Conservation (phyloP, 2,797 vertebrate species). For the Pangasius djambal region DNA sequence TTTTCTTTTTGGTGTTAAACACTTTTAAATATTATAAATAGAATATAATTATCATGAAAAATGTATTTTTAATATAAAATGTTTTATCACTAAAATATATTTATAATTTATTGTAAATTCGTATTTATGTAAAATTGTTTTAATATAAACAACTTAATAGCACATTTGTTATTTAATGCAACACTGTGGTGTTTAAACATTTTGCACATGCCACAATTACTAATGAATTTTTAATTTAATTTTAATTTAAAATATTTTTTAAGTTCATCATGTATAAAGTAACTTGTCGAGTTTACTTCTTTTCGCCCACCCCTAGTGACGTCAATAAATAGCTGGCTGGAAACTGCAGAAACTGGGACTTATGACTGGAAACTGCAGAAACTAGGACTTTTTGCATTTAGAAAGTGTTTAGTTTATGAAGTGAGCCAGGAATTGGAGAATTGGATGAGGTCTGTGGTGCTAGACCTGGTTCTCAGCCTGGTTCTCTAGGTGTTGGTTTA, state of each 20-base stretch:
- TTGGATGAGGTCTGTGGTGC: background rate
- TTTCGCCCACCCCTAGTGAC: no score
- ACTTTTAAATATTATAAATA: background rate
- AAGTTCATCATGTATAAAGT: no score
- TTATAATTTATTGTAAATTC: background rate
- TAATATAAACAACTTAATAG: background rate
- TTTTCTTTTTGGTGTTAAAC: background rate
- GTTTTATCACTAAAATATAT: background rate
- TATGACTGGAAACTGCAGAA: background rate
- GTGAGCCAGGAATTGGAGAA: conserved; percentile 14
- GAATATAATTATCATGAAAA: background rate
- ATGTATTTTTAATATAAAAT: no score
- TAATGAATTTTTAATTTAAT: no score
- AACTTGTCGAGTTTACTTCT: no score
- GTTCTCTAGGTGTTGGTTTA: background rate
- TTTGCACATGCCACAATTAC: background rate
- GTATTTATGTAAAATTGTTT: background rate
- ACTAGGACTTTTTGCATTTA: background rate
- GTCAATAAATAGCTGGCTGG: no score
- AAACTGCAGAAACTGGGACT: no score
- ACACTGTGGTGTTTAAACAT: background rate
- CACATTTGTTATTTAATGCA: background rate
- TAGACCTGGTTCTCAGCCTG: background rate
- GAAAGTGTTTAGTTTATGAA: background rate
- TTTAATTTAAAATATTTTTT: no score